These are phyloP conservation scores for Nysson spinosus DNA, from an alignment of 2,888 invertebrate species.

Conservation along the genomic window DNA sequence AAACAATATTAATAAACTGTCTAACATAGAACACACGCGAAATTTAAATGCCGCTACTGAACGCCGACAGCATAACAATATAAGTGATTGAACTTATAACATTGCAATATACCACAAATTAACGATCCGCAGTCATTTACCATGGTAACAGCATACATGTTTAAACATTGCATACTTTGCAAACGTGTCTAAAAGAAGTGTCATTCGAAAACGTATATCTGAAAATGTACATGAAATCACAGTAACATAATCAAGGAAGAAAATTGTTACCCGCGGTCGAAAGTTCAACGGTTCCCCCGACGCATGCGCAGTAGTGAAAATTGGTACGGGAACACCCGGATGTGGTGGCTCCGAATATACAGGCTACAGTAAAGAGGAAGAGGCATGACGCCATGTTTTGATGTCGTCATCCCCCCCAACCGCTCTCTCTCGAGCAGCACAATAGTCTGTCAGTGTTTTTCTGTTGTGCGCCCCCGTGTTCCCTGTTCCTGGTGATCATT, in stretches of 20 bases:
- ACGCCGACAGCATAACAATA: too few species aligned
- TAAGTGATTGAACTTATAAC: too few species aligned
- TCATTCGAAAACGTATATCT: too few species aligned
- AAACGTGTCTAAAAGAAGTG: too few species aligned
- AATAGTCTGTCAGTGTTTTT: conserved; percentile 56
- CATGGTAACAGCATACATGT: too few species aligned
- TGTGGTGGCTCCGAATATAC: conserved; percentile 51
- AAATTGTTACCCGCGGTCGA: conserved; percentile 42
- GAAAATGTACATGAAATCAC: neutral
- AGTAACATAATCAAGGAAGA: conserved; percentile 9
- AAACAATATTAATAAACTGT: too few species aligned
- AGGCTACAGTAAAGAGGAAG: conserved; percentile 55
- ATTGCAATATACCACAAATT: too few species aligned
- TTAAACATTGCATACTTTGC: too few species aligned
- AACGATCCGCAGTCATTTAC: too few species aligned
- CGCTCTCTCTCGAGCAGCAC: conserved; percentile 50
- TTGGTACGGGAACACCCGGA: conserved; percentile 54
- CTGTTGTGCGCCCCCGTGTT: conserved; percentile 38
- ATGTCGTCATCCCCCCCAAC: conserved; percentile 72
- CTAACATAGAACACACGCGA: too few species aligned
- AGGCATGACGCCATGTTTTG: conserved; percentile 76
- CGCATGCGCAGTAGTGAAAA: conserved; percentile 56
- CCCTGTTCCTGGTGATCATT: conserved; percentile 40
- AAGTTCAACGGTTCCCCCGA: conserved; percentile 63
- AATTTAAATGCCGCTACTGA: too few species aligned